Evolutionary conservation across 1,140 invertebrate genomes (phyloP).

Genomic region (Cecropterus lyciades): DNA sequence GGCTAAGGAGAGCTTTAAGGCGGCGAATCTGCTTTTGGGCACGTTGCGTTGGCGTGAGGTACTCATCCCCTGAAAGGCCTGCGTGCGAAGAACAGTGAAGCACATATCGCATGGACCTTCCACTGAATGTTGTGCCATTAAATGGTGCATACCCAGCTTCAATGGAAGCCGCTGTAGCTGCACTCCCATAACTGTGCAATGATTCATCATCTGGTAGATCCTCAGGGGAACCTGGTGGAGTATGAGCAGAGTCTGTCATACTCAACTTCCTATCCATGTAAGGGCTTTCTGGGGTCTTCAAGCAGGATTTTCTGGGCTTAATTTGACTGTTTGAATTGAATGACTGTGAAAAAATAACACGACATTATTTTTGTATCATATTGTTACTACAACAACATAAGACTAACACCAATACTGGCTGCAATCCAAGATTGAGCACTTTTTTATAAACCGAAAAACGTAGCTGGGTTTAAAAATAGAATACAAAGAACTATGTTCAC

Average conservation of each 20-base stretch:
- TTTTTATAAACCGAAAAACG: neutral
- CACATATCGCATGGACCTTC: constrained; percentile 89
- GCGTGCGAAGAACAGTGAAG: constrained; percentile 92
- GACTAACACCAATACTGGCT: neutral
- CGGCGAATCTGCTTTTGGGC: constrained; percentile 91
- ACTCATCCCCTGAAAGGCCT: constrained; percentile 90
- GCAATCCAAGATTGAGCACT: neutral
- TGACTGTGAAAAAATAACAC: constrained; percentile 69
- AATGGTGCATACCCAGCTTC: constrained; percentile 92
- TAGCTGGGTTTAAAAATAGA: constrained; percentile 11
- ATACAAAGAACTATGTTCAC: constrained; percentile 14
- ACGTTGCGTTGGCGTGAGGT: constrained; percentile 93
- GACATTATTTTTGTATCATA: neutral
- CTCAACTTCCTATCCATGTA: constrained; percentile 66
- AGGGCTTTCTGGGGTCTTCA: constrained; percentile 63
- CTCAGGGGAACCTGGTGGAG: constrained; percentile 86
- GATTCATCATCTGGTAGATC: constrained; percentile 90
- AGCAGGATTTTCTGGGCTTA: constrained; percentile 68
- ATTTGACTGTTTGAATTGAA: constrained; percentile 69
- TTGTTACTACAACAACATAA: neutral
- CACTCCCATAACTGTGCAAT: constrained; percentile 90
- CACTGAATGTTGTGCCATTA: constrained; percentile 91
- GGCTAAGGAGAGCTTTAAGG: constrained; percentile 88
- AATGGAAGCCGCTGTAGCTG: constrained; percentile 89
- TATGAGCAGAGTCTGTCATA: constrained; percentile 79